Evolutionary conservation across 2,797 vertebrate species (phyloP).

Genomic region (Lagocephalus sceleratus): DNA sequence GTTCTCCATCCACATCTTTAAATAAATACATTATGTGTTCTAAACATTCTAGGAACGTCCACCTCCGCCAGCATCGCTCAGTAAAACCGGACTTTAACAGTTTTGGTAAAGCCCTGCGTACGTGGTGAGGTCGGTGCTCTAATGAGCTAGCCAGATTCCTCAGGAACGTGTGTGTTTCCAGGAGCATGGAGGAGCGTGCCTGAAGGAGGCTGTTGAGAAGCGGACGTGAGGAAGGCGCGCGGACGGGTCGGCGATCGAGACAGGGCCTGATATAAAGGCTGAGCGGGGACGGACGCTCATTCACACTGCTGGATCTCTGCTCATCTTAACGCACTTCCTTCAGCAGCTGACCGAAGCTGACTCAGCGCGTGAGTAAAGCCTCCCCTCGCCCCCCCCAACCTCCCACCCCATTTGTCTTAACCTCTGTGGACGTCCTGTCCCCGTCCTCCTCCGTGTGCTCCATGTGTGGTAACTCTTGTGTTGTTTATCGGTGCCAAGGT

Average conservation of each 20-base stretch:
- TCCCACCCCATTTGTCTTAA: slow-evolving; percentile 4
- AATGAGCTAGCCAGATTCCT: slow-evolving; percentile 47
- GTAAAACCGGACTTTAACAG: no score
- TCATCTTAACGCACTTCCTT: slow-evolving; percentile 44
- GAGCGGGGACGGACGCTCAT: slow-evolving; percentile 40
- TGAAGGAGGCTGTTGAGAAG: slow-evolving; percentile 52
- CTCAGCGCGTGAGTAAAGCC: slow-evolving; percentile 54
- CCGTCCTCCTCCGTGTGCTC: neutral
- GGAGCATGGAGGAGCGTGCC: slow-evolving; percentile 38
- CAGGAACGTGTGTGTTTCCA: slow-evolving; percentile 59
- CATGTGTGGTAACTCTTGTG: slow-evolving; percentile 18
- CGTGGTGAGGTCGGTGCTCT: slow-evolving; percentile 8
- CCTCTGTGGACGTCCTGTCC: slow-evolving; percentile 1
- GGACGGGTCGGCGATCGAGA: slow-evolving; percentile 46
- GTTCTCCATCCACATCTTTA: neutral
- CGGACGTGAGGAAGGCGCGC: slow-evolving; percentile 63
- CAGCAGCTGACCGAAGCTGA: slow-evolving; percentile 39
- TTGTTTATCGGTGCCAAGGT: slow-evolving; percentile 37
- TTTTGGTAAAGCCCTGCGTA: slow-evolving; percentile 5
- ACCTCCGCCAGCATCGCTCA: no score
- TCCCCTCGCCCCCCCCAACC: slow-evolving; percentile 7
- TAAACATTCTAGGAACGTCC: no score
- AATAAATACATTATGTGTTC: no score
- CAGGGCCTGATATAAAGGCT: slow-evolving; percentile 64
- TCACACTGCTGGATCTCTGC: slow-evolving; percentile 44